A percentile compares a stretch with the other conserved stretches of the same genome.
Conservation (phyloP, 2,797 vertebrate genomes). For the Chrosomus eos region DNA sequence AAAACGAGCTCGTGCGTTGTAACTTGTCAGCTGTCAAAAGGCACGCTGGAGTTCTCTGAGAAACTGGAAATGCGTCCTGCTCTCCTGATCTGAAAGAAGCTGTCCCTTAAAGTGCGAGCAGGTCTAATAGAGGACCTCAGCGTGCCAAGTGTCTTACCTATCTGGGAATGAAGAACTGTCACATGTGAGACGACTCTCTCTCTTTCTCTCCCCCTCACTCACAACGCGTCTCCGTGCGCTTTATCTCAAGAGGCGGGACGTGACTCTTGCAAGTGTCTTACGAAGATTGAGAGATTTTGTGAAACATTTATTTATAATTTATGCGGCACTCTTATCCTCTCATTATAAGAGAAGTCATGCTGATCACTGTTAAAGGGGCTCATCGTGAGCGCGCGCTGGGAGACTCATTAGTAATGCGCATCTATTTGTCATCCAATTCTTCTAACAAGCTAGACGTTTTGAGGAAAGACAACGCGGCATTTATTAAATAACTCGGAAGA, state of each 20-base stretch:
- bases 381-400: background rate
- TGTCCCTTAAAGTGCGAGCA: constrained; percentile 28
- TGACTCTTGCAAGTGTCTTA: constrained; percentile 24
- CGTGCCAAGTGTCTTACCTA: constrained; percentile 42
- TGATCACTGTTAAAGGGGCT: background rate
- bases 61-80: constrained; percentile 16
- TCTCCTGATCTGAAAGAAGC: constrained; percentile 10
- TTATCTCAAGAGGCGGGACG: constrained; percentile 42
- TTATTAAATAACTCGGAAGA: background rate
- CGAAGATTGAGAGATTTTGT: constrained; percentile 9
- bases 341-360: background rate
- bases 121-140: constrained; percentile 30
- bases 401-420: background rate
- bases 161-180: constrained; percentile 24
- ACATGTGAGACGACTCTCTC: constrained; percentile 23
- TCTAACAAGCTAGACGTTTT: background rate
- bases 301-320: background rate
- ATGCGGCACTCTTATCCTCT: constrained; percentile 3
- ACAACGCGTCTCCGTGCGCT: constrained; percentile 11
- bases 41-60: constrained; percentile 6
- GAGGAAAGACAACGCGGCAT: background rate
- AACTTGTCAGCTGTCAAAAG: constrained; percentile 44
- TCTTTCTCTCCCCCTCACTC: constrained; percentile 17
- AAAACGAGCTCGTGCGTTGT: background rate
- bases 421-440: background rate